These are phyloP conservation scores for Catostomus latipinnis DNA, from an alignment of 2,797 vertebrate genomes.

Conservation along the genomic window DNA sequence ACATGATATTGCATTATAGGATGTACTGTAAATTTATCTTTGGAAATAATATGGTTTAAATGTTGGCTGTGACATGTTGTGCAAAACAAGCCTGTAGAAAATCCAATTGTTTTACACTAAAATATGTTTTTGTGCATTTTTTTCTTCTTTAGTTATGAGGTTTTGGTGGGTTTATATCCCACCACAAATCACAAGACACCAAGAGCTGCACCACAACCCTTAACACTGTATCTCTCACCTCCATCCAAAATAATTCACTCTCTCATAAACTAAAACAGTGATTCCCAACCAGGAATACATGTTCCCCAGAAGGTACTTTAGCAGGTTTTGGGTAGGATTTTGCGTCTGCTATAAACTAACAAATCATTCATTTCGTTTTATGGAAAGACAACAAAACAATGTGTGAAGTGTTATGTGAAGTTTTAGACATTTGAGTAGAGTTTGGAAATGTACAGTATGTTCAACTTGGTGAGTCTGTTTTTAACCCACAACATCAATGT, in stretches of 20 bases:
- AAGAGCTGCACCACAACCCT: not conserved
- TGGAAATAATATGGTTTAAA: slow-evolving; percentile 54
- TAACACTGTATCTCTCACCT: slow-evolving; percentile 10
- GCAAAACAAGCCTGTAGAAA: slow-evolving; percentile 1
- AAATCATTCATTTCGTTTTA: too few relatives aligned
- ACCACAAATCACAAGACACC: not conserved
- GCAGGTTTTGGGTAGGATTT: too few relatives aligned
- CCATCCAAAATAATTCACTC: not conserved
- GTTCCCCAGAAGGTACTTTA: too few relatives aligned
- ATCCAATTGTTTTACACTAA: not conserved
- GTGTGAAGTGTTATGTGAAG: too few relatives aligned
- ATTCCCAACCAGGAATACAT: too few relatives aligned
- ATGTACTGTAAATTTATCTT: slow-evolving; percentile 48
- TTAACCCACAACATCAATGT: too few relatives aligned
- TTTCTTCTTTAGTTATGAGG: not conserved
- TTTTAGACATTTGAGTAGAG: too few relatives aligned
- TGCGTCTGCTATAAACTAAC: too few relatives aligned
- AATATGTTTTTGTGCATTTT: not conserved
- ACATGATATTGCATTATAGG: slow-evolving; percentile 63
- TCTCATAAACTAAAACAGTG: not conserved
- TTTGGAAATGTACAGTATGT: too few relatives aligned
- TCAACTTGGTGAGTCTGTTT: too few relatives aligned
- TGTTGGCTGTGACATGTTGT: slow-evolving; percentile 28
- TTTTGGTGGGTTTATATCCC: not conserved
- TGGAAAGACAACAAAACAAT: too few relatives aligned